Evolutionary conservation across 2,113 vertebrate genomes (phyloP).

Genomic region (Apodemus speciosus): DNA sequence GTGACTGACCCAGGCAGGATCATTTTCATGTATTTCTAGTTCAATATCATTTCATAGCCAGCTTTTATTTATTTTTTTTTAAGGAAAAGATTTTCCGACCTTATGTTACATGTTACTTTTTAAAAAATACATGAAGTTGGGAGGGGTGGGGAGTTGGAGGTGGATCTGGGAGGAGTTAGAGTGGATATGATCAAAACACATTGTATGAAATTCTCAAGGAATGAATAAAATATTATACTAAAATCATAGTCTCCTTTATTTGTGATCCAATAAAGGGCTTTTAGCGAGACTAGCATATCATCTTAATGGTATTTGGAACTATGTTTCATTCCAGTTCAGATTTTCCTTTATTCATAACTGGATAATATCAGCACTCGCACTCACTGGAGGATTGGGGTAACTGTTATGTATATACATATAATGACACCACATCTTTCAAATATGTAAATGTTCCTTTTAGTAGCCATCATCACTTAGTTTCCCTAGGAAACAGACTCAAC

Average conservation of each 20-base stretch:
- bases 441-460: constrained; percentile 22
- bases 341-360: constrained; percentile 50
- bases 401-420: neutral
- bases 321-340: neutral
- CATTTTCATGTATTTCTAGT: neutral
- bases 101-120: neutral
- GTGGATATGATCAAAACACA: neutral
- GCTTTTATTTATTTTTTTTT: constrained; percentile 43
- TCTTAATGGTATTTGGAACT: constrained; percentile 38
- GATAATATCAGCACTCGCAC: constrained; percentile 43
- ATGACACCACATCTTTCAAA: constrained; percentile 24
- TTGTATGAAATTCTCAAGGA: neutral
- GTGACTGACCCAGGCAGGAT: neutral
- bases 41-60: neutral
- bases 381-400: constrained; percentile 5
- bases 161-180: neutral
- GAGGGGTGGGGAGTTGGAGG: neutral
- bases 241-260: neutral
- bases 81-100: neutral
- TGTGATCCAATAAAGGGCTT: neutral
- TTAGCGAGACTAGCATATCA: neutral
- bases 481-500: neutral
- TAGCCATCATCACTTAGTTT: neutral
- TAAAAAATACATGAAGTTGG: neutral
- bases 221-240: neutral